Evolutionary conservation across 2,888 invertebrate species (phyloP), one percentile per base, ranked within the genome.

Genomic region (Scelioninae gen. 1): DNA sequence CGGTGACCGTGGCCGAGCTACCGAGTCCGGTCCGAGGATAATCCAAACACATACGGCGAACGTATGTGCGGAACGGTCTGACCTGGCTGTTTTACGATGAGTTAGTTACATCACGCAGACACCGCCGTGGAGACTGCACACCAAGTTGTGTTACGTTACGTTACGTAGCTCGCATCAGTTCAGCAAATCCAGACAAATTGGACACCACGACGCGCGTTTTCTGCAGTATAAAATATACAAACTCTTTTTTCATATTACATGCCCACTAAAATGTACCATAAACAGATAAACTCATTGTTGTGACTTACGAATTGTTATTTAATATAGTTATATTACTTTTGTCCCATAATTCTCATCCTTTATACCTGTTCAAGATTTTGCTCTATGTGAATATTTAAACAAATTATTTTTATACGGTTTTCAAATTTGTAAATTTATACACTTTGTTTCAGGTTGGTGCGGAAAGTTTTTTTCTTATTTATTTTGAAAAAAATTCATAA

Each of bases 1-100:
- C 72, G 66, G 72, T 83, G 83, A 80, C 83, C 83, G 83, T 83
- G 83, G 83, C 83, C 83, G 76, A 83, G 83, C 83, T 83, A 72
- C 83, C 79, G 79, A 79, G 80, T 76, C 80, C 83, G 79, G 71
- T 68, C 66, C 80, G 83, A 83, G 80, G 83, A 83, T 83, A 83
- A 83, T 83, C 68, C 80, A 60, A 75, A 77, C 83, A 74, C 83
- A 80, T 53, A 77, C 83, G 80, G 65, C 72, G 63, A 80, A 58
- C 76, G 74, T 71, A 71, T 72, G 69, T 47, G 69, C 78, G 60
- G 47, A 71, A 58, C 76, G 69, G 82, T 58, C 72, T 63, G 79
- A 69, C 77, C 80, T 63, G 80, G 58, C 80, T 76, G 66, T 62
- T 79, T 76, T 79, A 79, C 79, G 83, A 79, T 60, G 56, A n/a